Percentiles rank a stretch among this genome's conserved stretches.
Conservation (phyloP, 1,140 invertebrate genomes). For the Megalonaias nervosa region DNA sequence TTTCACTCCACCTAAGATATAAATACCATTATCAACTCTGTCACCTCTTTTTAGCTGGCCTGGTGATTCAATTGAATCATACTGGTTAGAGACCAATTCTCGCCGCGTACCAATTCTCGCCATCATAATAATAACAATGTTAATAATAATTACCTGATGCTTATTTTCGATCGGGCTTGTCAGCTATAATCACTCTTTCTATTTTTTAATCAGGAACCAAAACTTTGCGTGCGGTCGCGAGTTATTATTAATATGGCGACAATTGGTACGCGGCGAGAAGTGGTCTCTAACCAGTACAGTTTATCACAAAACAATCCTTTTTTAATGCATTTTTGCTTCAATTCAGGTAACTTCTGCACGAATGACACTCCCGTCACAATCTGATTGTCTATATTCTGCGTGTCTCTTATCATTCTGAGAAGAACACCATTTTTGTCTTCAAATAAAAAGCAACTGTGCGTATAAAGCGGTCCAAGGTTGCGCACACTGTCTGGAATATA, state of each 20-base stretch:
- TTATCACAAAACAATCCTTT: conserved; percentile 19
- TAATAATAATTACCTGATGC: no score
- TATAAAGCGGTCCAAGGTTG: conserved; percentile 42
- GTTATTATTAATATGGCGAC: no score
- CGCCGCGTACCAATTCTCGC: no score
- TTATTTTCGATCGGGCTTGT: no score
- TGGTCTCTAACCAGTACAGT: no score
- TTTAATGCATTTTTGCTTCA: conserved; percentile 14
- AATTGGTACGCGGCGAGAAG: no score
- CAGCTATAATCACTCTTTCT: no score
- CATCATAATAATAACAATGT: no score
- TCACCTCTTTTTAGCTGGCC: conserved; percentile 6
- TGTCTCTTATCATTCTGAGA: conserved; percentile 36
- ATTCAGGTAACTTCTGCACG: conserved; percentile 30
- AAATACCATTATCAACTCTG: conserved; percentile 22
- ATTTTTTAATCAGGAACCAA: no score
- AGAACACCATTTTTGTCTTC: conserved; percentile 39
- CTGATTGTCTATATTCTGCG: conserved; percentile 36
- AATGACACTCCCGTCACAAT: conserved; percentile 38
- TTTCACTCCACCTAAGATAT: conserved; percentile 23
- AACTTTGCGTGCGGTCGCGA: no score
- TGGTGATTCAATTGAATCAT: conserved; percentile 21
- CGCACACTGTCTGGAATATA: conserved; percentile 40
- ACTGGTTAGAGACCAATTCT: no score
- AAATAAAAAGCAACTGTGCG: conserved; percentile 38